A percentile compares a stretch with the other conserved stretches of the same genome.
phyloP scores from a whole-genome alignment of 2,888 invertebrate species.

The Epistrophe eligans region DNA sequence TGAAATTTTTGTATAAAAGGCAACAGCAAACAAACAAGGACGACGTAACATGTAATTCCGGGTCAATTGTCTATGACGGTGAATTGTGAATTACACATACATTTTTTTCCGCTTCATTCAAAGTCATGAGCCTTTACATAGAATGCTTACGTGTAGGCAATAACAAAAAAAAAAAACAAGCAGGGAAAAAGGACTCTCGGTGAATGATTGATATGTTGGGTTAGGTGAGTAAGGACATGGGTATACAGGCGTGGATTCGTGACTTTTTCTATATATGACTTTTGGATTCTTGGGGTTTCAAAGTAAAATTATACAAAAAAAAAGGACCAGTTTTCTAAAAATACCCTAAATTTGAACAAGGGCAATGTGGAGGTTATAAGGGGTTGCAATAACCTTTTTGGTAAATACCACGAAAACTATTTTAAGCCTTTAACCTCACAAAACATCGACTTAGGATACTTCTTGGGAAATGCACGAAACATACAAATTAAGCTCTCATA shows the following conservation, averaged over 20 bases:
- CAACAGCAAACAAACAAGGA: conserved; percentile 25
- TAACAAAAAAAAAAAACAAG: not conserved
- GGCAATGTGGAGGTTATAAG: too few species aligned
- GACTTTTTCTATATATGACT: not conserved
- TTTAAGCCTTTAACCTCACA: too few species aligned
- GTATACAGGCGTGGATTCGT: not conserved
- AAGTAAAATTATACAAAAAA: too few species aligned
- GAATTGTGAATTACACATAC: conserved; percentile 49
- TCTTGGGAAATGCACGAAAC: too few species aligned
- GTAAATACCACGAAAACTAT: too few species aligned
- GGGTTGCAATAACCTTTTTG: too few species aligned
- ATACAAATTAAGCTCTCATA: too few species aligned
- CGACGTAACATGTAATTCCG: conserved; percentile 52
- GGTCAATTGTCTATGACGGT: conserved; percentile 67
- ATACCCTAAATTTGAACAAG: too few species aligned
- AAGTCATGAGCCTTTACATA: not conserved
- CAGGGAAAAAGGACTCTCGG: not conserved
- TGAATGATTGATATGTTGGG: conserved; percentile 33
- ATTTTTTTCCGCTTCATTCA: conserved; percentile 38
- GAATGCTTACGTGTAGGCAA: not conserved
- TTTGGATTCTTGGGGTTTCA: too few species aligned
- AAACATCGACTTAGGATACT: too few species aligned
- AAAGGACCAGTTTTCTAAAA: too few species aligned
- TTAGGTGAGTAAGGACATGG: not conserved
- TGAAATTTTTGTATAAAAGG: not conserved